phyloP scores from a whole-genome alignment of 2,888 invertebrate species.

The Acronicta alni region DNA sequence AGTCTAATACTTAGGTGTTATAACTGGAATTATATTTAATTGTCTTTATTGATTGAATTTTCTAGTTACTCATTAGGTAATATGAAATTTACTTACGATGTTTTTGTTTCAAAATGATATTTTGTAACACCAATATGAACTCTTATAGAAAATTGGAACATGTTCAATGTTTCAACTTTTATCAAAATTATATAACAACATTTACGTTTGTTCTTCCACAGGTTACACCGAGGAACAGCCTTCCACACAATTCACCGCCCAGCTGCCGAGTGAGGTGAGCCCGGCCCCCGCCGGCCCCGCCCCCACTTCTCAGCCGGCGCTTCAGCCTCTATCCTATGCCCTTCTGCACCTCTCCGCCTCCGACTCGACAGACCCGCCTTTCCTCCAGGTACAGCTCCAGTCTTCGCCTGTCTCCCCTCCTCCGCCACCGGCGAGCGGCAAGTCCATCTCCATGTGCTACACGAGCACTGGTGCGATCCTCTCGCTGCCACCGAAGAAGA shows the following conservation, averaged over 20 bases:
- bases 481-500: conserved; percentile 96
- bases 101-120: too few relatives aligned
- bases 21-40: too few relatives aligned
- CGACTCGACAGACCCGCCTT: conserved; percentile 78
- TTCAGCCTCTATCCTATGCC: conserved; percentile 84
- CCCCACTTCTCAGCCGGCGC: conserved; percentile 75
- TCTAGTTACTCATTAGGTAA: too few relatives aligned
- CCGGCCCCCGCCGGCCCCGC: conserved; percentile 85
- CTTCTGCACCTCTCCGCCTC: conserved; percentile 85
- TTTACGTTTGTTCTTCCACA: conserved; percentile 75
- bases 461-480: conserved; percentile 95
- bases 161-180: neutral
- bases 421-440: conserved; percentile 90
- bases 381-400: conserved; percentile 84
- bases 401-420: conserved; percentile 86
- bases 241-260: conserved; percentile 93
- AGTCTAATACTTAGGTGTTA: too few relatives aligned
- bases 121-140: too few relatives aligned
- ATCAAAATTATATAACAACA: neutral
- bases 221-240: conserved; percentile 94
- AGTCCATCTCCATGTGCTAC: conserved; percentile 95
- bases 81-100: too few relatives aligned
- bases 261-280: conserved; percentile 92
- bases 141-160: too few relatives aligned
- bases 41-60: too few relatives aligned